Percentiles rank a stretch among this genome's conserved stretches.
These are phyloP conservation scores for Alaudala cheleensis DNA, from an alignment of 2,113 vertebrate genomes.

Conservation along the genomic window DNA sequence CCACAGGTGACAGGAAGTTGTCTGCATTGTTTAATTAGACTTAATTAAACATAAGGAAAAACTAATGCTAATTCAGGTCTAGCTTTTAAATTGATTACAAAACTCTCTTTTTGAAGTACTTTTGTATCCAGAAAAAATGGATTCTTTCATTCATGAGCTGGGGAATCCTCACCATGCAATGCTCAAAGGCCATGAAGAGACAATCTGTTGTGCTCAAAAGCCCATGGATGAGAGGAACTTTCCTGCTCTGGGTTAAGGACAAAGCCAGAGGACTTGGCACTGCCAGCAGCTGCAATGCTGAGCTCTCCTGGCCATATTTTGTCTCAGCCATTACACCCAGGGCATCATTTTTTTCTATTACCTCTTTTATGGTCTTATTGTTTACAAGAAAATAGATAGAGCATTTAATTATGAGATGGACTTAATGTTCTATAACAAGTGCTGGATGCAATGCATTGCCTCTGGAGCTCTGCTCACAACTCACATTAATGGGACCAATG, in stretches of 20 bases:
- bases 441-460: constrained; percentile 39
- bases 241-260: constrained; percentile 32
- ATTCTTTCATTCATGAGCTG: neutral
- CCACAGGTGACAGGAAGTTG: constrained; percentile 75
- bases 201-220: constrained; percentile 25
- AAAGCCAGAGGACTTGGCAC: constrained; percentile 45
- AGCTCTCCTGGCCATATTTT: constrained; percentile 33
- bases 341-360: constrained; percentile 61
- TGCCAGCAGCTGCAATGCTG: neutral
- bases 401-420: constrained; percentile 64
- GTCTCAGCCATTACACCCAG: constrained; percentile 5
- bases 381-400: constrained; percentile 70
- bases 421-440: constrained; percentile 65
- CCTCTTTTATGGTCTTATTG: constrained; percentile 62
- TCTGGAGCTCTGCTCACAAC: constrained; percentile 46
- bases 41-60: constrained; percentile 79
- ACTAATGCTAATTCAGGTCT: constrained; percentile 67
- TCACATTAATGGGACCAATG: constrained; percentile 42
- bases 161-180: neutral
- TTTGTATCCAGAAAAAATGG: neutral
- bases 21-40: constrained; percentile 79
- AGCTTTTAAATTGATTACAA: constrained; percentile 66
- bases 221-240: neutral
- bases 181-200: neutral
- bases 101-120: constrained; percentile 33